Evolutionary conservation across 2,113 vertebrate species (phyloP), one percentile per base, ranked within the genome.

Genomic region (Mormyrus iriodes): DNA sequence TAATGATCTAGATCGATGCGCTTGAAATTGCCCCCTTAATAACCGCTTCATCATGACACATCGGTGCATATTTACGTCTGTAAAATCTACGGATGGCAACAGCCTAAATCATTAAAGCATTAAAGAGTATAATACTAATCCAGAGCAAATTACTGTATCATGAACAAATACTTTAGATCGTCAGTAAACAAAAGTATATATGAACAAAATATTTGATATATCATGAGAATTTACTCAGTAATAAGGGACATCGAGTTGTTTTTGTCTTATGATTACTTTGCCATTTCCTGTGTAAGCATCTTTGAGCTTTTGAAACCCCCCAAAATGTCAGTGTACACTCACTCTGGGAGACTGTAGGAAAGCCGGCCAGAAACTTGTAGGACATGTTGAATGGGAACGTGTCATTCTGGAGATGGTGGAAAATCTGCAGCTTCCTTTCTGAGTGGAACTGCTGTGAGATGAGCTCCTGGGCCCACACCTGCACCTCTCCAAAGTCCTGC

Each of bases 331-430:
- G 19, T 24, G 46, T 73, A 1, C 19, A 93, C 96, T 96, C 92
- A 96, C 95, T 96, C 92, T 93, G 96, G 46, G 0, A 52, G 5
- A 39, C 46, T 6, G 91, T 17, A 0, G 2, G 86, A 6, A 39
- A 87, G 88, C 96, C 96, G 39, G 92, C 94, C 0, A 97, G 92
- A 51, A 94, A 85, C 0, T 31, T 89, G 89, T 94, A 95, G 85
- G 91, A 93, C 90, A 94, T 0, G 0, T 89, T 91, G 89, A 82
- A 88, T 7, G 88, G 73, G 0, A 8, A 76, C 2, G 91, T 91
- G 51, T 82, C 13, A 65, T 90, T 83, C 1, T 86, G 89, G 0
- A 27, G 88, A n/a, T 91, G 90, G 82, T 85, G 83, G 61, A 95
- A 92, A 76, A 79, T 88, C 46, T 46, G 55, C 46, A 58, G 2